Base-by-base conservation (phyloP, 2,113 vertebrate genomes). In the rat (Rattus norvegicus) region DNA sequence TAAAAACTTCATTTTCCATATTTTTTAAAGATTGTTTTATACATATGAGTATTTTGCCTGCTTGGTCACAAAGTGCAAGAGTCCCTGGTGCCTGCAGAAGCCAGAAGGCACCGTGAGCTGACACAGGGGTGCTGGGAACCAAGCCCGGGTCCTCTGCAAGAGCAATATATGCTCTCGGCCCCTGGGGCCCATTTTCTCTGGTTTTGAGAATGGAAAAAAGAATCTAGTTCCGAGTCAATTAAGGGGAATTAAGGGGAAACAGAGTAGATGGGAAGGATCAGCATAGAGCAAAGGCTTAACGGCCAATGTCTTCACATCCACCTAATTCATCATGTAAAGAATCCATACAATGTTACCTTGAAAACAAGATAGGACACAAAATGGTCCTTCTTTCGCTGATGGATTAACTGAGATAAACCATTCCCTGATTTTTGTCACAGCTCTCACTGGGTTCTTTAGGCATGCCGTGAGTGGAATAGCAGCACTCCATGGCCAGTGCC, bases 171-270 rank as follows among this genome's bases (percentile, higher is more conserved):
- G 26, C 26, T 30, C 59, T 84, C 17, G 3, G 20, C 17, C 81
- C 81, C 8, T 65, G 43, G 59, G n/a, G 26, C 39, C 24, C 59
- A 43, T 13, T 39, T 91, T 59, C 47, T 70, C 69, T 54, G 28
- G 88, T 73, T 95, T 72, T 72, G 88, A 52, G 96, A 96, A 56
- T 39, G 33, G 30, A 73, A 94, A 83, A 54, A 77, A 76, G 28
- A 92, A 90, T 75, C 47, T 63, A 86, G 54, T 43, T 93, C 65
- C 22, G 3, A 67, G 63, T 52, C 79, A 24, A 43, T 43, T 43
- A 43, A 43, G 43, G 52, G 7, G 52, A 54, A 75, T 63, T 22
- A 56, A 47, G 36, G 73, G 89, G 17, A 83, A 90, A 94, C 24
- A 17, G 39, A 69, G 9, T 63, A 67, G 0, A n/a, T 52, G 5